Evolutionary conservation across 2,113 vertebrate species (phyloP).

Genomic region (Ptychochromis oligacanthus): DNA sequence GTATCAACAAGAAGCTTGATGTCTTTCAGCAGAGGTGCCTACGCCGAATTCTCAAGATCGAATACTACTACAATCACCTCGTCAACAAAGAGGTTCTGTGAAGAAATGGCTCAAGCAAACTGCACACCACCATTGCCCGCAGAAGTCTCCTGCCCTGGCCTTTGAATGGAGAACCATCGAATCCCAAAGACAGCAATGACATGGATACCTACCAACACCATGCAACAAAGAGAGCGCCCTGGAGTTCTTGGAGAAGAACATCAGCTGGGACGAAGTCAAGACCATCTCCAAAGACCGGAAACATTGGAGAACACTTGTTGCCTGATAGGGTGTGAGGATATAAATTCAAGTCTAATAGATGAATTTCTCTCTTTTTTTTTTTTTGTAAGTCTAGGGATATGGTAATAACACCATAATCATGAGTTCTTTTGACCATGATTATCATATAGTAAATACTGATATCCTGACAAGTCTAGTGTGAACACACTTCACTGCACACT

Average conservation of each 20-base stretch:
- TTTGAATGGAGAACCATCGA: too few relatives aligned
- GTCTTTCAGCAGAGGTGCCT: too few relatives aligned
- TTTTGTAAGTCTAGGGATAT: neutral
- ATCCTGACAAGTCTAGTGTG: fast-evolving
- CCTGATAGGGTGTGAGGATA: neutral
- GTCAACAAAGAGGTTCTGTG: too few relatives aligned
- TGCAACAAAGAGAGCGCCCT: neutral
- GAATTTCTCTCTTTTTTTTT: fast-evolving
- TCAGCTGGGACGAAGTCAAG: neutral
- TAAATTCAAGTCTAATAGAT: too few relatives aligned
- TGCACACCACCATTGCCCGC: too few relatives aligned
- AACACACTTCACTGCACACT: neutral
- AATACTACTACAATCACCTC: too few relatives aligned
- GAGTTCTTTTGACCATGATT: neutral
- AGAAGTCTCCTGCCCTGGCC: too few relatives aligned
- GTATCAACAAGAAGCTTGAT: too few relatives aligned
- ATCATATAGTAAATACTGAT: neutral
- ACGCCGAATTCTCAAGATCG: too few relatives aligned
- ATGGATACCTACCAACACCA: neutral
- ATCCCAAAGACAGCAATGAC: too few relatives aligned
- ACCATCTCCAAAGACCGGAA: neutral
- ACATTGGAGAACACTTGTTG: neutral
- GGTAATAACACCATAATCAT: neutral
- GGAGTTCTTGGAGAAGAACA: neutral
- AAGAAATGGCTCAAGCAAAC: too few relatives aligned